These are phyloP conservation scores for Mimas tiliae DNA, from an alignment of 2,888 invertebrate species.

Conservation along the genomic window DNA sequence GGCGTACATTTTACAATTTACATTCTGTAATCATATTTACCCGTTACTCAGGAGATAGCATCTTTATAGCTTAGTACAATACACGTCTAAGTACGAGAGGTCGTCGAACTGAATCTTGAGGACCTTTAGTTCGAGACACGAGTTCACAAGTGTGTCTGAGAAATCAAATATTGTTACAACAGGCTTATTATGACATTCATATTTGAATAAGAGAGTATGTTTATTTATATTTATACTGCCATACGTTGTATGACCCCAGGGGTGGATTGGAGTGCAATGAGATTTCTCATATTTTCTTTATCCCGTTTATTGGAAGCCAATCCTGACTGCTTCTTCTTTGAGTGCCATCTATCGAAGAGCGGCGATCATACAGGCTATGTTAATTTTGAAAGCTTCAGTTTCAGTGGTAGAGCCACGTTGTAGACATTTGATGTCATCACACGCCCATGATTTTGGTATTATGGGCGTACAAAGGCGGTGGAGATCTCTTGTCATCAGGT, in stretches of 20 bases:
- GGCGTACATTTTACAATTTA: conserved; percentile 19
- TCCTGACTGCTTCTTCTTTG: no score
- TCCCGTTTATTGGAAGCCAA: no score
- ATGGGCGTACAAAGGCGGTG: no score
- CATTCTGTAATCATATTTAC: conserved; percentile 28
- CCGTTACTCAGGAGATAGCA: conserved; percentile 28
- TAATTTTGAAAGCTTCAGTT: no score
- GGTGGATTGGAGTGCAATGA: neutral
- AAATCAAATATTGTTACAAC: conserved; percentile 13
- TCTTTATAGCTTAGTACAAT: conserved; percentile 24
- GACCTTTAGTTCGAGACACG: neutral
- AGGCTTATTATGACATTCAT: neutral
- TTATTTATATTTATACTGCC: neutral
- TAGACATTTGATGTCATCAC: no score
- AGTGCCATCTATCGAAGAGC: no score
- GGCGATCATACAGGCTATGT: no score
- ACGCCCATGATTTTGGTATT: no score
- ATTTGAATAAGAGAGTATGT: neutral
- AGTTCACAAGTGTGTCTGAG: conserved; percentile 1
- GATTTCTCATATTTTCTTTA: neutral
- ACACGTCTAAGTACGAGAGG: conserved; percentile 10
- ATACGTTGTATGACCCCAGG: neutral
- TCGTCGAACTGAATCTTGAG: neutral
- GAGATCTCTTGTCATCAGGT: no score
- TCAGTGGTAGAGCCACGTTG: no score